phyloP scores from a whole-genome alignment of 2,797 vertebrate genomes.

The Epinephelus awoara region DNA sequence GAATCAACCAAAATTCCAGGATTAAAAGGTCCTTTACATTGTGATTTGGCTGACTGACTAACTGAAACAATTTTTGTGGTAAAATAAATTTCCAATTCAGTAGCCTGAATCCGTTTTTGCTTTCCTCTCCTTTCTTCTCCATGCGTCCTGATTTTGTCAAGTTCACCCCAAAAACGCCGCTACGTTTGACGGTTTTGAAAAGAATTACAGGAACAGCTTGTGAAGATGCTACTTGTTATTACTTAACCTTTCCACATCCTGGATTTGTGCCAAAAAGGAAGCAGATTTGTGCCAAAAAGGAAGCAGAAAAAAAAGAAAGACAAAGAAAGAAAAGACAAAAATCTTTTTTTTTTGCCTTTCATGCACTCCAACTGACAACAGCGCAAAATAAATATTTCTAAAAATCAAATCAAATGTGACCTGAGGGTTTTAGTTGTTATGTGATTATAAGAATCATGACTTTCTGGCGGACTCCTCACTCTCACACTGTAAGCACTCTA shows the following conservation, averaged over 20 bases:
- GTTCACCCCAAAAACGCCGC: too few species aligned
- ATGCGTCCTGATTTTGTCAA: not conserved
- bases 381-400: not conserved
- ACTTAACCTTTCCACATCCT: not conserved
- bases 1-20: not conserved
- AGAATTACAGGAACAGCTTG: too few species aligned
- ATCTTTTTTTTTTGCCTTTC: not conserved
- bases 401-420: not conserved
- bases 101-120: not conserved
- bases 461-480: not conserved
- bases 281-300: not conserved
- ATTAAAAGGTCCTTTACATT: too few species aligned
- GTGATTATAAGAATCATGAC: not conserved
- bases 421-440: not conserved
- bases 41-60: too few species aligned
- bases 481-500: not conserved
- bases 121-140: not conserved
- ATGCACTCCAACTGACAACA: not conserved
- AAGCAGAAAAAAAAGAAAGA: not conserved
- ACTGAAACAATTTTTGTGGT: too few species aligned
- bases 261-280: not conserved
- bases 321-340: too few species aligned
- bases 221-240: not conserved
- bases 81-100: not conserved
- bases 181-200: too few species aligned